phyloP scores from a whole-genome alignment of 2,888 invertebrate species.

The Nowickia ferox region DNA sequence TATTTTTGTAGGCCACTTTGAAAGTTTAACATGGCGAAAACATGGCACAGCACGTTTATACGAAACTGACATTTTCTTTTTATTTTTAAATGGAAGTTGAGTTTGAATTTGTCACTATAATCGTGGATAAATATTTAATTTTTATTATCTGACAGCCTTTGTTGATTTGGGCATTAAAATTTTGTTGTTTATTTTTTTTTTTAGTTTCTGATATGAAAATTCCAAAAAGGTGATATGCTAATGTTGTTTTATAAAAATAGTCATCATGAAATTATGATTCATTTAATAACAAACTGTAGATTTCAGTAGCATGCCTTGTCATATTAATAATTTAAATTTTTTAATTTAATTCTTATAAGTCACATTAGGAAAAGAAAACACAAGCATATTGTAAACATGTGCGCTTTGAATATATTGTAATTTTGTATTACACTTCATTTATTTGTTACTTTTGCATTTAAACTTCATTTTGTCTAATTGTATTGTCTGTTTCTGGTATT shows the following conservation, averaged over 20 bases:
- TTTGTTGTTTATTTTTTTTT: conserved; percentile 5
- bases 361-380: not conserved
- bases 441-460: conserved; percentile 20
- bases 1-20: conserved; percentile 31
- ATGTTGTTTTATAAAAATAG: conserved; percentile 24
- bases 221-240: conserved; percentile 52
- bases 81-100: conserved; percentile 35
- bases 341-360: conserved; percentile 33
- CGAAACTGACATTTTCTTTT: conserved; percentile 39
- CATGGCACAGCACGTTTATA: conserved; percentile 44
- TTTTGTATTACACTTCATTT: conserved; percentile 13
- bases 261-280: conserved; percentile 58
- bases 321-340: not conserved
- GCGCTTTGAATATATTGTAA: conserved; percentile 6
- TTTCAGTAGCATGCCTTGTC: not conserved
- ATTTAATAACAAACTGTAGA: conserved; percentile 24
- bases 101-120: conserved; percentile 40
- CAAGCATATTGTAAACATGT: conserved; percentile 37
- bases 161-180: conserved; percentile 26
- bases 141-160: conserved; percentile 28
- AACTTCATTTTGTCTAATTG: conserved; percentile 49
- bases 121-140: not conserved
- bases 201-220: conserved; percentile 38
- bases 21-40: conserved; percentile 14
- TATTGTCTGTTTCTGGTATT: conserved; percentile 30